phyloP scores from a whole-genome alignment of 2,888 invertebrate species.

The Platerodrilus igneus region DNA sequence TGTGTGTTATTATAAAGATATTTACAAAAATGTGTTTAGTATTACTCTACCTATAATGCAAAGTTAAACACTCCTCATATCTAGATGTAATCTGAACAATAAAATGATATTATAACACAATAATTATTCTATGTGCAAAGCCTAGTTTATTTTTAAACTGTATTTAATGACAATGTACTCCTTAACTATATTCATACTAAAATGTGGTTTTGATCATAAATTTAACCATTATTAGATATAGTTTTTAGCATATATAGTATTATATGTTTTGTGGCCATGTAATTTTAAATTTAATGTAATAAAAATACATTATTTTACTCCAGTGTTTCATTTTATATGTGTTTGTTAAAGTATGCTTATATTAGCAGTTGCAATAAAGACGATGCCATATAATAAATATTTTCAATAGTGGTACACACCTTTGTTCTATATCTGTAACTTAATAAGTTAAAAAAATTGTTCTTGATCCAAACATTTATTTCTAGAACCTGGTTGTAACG shows the following conservation, averaged over 20 bases:
- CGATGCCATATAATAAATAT: no score
- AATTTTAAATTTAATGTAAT: conserved; percentile 52
- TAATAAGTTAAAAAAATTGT: no score
- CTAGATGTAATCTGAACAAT: conserved; percentile 9
- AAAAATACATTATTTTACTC: conserved; percentile 46
- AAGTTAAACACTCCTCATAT: conserved; percentile 3
- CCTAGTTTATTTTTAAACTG: conserved; percentile 30
- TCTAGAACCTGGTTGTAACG: no score
- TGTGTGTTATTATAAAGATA: conserved; percentile 6
- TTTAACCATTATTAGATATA: conserved; percentile 33
- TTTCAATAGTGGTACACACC: no score
- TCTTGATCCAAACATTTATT: no score
- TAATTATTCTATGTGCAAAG: conserved; percentile 39
- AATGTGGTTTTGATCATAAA: conserved; percentile 24
- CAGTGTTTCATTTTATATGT: conserved; percentile 15
- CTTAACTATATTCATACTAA: conserved; percentile 19
- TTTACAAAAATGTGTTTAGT: conserved; percentile 3
- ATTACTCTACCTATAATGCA: conserved; percentile 7
- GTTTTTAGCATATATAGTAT: conserved; percentile 40
- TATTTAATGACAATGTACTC: conserved; percentile 19
- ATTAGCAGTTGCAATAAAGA: no score
- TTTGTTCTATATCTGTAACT: no score
- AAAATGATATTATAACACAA: conserved; percentile 2
- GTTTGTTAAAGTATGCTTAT: no score
- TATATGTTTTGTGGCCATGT: conserved; percentile 52